Evolutionary conservation across 2,113 vertebrate species (phyloP), one percentile per base, ranked within the genome.

Genomic region (Mystacornis crossleyi): DNA sequence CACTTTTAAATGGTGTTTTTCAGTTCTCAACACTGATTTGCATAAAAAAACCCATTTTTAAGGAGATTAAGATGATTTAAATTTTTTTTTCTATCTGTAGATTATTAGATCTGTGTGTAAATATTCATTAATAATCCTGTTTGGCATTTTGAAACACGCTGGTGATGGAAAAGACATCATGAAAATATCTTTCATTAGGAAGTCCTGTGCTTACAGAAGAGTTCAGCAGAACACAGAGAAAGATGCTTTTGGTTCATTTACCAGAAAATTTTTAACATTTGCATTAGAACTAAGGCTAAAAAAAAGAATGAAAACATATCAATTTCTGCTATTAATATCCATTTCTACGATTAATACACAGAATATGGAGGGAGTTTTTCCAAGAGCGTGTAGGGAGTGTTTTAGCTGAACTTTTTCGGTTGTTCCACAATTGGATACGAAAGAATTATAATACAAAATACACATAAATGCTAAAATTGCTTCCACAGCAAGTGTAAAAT

Each of bases 271-370:
- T 48, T 58, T 6, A 28, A 14, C 9, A 14, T 40, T 58, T 58
- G 2, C 53, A 50, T 58, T 23, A 28, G 12, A 60, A n/a, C 29
- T 11, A 42, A 40, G 14, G 24, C 12, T 14, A 28, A 50, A 57
- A 48, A 45, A 38, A 23, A 3, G 2, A 26, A n/a, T 58, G 13
- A 6, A 82, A 60, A 42, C 19, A 3, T 16, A 31, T 8, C 2
- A 9, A 31, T 60, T 70, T 61, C 24, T 34, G 2, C 2, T 29
- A 8, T 25, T 25, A 29, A 42, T 34, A 19, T 15, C 0, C 18
- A 82, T 51, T 61, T 34, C 12, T 16, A 7, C 29, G 45, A 61
- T 51, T 42, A 34, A 51, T 61, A 43, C 10, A 13, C 7, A 3
- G 18, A 57, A 33, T 17, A 81, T 17, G 10, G 7, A 53, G 25